These are phyloP conservation scores for Metallyticus violacea DNA, from an alignment of 2,888 invertebrate genomes.

Conservation along the genomic window DNA sequence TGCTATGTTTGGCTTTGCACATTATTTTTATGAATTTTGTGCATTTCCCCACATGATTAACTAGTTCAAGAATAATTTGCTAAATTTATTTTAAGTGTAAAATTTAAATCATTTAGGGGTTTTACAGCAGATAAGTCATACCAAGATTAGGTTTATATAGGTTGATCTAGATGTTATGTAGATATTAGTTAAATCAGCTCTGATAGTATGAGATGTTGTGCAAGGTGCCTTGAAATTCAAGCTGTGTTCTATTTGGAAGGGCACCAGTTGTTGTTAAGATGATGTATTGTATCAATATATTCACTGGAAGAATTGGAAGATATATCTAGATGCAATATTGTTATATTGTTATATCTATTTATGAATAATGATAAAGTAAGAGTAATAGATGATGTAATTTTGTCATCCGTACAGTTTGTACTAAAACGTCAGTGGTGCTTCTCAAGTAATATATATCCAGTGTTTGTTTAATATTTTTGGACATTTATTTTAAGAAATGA, in stretches of 20 bases:
- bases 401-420: neutral
- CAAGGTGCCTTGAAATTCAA: conserved; percentile 3
- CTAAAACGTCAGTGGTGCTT: neutral
- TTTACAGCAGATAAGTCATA: neutral
- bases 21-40: neutral
- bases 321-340: neutral
- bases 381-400: neutral
- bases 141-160: neutral
- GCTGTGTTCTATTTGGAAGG: conserved; percentile 6
- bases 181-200: neutral
- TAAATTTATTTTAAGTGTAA: neutral
- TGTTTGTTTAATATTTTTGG: neutral
- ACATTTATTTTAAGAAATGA: neutral
- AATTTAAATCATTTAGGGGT: neutral
- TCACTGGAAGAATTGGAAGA: neutral
- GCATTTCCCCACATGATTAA: neutral
- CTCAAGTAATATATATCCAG: neutral
- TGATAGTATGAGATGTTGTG: neutral
- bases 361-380: neutral
- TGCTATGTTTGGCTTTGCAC: neutral
- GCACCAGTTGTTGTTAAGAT: neutral
- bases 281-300: conserved; percentile 4
- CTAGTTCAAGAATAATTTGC: neutral
- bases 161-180: neutral
- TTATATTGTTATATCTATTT: neutral